Percentiles rank a stretch among this genome's conserved stretches.
These are phyloP conservation scores for Bombus soroeensis DNA, from an alignment of 1,140 invertebrate genomes.

Conservation along the genomic window DNA sequence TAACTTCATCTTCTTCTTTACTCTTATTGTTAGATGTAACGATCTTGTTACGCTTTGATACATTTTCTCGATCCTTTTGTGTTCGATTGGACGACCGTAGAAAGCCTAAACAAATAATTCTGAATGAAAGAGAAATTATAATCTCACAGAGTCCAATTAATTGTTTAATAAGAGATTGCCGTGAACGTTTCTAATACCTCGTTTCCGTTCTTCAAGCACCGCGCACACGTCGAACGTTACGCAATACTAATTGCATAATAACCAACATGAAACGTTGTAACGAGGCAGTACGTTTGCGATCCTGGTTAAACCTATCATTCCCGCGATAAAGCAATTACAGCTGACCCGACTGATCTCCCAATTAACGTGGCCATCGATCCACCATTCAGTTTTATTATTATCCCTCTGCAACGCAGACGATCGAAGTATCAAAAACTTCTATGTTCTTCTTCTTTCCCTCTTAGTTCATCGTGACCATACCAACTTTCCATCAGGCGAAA, in stretches of 20 bases:
- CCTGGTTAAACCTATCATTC: not conserved
- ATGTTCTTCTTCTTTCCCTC: not conserved
- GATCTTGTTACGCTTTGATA: not conserved
- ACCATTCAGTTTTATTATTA: not conserved
- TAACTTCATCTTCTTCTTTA: too few species aligned
- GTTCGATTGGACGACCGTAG: not conserved
- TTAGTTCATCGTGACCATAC: not conserved
- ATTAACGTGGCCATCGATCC: not conserved
- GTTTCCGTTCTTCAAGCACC: not conserved
- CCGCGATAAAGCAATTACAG: slow-evolving; percentile 15
- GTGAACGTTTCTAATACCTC: not conserved
- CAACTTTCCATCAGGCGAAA: not conserved
- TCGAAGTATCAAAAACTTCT: not conserved
- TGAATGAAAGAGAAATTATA: too few species aligned
- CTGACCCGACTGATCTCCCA: not conserved
- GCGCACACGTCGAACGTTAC: not conserved
- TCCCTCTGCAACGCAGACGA: not conserved
- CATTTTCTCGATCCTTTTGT: not conserved
- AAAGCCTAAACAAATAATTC: not conserved
- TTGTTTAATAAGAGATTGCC: not conserved
- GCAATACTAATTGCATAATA: slow-evolving; percentile 34
- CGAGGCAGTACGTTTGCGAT: not conserved
- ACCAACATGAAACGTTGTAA: not conserved
- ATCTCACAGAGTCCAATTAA: not conserved
- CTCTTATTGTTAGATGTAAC: not conserved